Conservation (phyloP, 2,113 vertebrate species). For the Pitta sordida region DNA sequence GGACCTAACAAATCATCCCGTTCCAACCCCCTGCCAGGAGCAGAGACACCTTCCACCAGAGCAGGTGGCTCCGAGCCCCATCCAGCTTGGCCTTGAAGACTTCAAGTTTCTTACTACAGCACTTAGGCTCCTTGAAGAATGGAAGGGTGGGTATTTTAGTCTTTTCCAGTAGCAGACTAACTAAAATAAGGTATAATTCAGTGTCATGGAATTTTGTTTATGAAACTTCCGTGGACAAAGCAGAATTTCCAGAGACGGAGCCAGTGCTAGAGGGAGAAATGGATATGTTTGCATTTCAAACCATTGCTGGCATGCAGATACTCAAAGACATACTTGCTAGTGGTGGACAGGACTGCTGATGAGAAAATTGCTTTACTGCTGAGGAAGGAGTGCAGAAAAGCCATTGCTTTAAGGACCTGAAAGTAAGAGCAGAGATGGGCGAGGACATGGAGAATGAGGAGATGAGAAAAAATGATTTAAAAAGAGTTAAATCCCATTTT, state of each 20-base stretch:
- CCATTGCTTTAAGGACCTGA: not conserved
- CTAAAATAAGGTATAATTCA: not conserved
- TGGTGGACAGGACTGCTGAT: not conserved
- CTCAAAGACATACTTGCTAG: not conserved
- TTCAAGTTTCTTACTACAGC: not conserved
- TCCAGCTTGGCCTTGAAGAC: not conserved
- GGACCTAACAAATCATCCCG: not conserved
- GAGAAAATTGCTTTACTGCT: not conserved
- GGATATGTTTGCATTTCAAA: not conserved
- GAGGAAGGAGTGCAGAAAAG: not conserved
- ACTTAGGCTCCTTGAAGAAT: not conserved
- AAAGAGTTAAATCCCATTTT: not conserved
- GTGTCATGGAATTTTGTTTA: not conserved
- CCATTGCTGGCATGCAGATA: not conserved
- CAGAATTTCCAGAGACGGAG: not conserved
- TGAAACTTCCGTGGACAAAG: not conserved
- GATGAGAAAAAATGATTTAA: not conserved
- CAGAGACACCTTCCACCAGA: not conserved
- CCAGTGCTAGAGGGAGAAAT: not conserved
- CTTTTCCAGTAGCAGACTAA: not conserved
- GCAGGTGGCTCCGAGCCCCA: accelerated
- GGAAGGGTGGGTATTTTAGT: not conserved
- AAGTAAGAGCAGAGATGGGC: not conserved
- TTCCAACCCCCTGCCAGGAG: not conserved
- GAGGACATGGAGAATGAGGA: not conserved